Base-by-base conservation (phyloP, 2,888 invertebrate species). In the Drosophila flavopinicola region DNA sequence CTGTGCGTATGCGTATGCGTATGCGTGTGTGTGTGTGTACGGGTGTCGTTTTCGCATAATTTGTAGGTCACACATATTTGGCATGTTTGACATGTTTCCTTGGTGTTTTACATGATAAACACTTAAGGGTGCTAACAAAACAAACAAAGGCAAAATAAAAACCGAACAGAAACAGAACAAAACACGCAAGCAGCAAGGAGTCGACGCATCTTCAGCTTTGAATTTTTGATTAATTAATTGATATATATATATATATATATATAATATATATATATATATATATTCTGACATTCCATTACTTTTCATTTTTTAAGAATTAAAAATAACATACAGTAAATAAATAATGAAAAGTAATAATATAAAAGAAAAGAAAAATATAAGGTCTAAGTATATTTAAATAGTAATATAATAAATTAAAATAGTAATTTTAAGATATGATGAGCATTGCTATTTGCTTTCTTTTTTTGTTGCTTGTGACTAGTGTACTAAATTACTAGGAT, bases 21-120 rank as follows among this genome's bases (percentile, higher is more conserved):
- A 24, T 48, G 37, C 44, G 37, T 54, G 41, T 27, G 33, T 52
- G 38, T 38, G 47, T 39, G 39, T 41, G 23, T n/a, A 23, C 17
- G 68, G 64, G 67, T 80, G 85, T 69, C 83, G 65, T 68, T 65
- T 67, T 71, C 70, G 86, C 72, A 84, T 84, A 86, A 87, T 86
- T 86, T 85, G 84, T 85, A 74, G 85, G 88, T 85, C 85, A 82
- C 74, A 70, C 85, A 87, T 87, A 82, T 79, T 82, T 84, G 72
- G 76, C 67, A 87, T 88, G 87, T 88, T 85, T 84, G 78, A 78
- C 86, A 87, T 87, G 83, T 78, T 80, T 85, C 70, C 76, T 87
- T 74, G 72, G 65, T 80, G 78, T 85, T 87, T 72, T 72, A 87
- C 88, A 85, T 75, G 82, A 84, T 87, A 84, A 86, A 82, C 84